Conservation (phyloP, 2,797 vertebrate genomes). For the Clarias fuscus region DNA sequence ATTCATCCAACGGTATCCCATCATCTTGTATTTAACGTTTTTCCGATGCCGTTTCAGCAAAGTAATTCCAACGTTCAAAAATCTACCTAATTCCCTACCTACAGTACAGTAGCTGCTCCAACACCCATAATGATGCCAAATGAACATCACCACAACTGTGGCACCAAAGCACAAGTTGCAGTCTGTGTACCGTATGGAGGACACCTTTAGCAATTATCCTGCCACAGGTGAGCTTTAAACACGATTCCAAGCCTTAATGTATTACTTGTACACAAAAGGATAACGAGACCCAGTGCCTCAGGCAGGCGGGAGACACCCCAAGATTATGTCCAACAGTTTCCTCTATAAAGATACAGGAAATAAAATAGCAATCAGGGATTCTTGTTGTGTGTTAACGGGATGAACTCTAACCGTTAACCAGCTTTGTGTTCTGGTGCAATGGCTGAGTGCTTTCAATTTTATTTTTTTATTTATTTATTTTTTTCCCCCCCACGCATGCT, state of each 20-base stretch:
- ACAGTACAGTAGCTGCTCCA: no score
- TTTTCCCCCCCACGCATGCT: neutral
- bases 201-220: neutral
- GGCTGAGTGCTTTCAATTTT: neutral
- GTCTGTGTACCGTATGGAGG: neutral
- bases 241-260: neutral
- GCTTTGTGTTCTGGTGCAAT: neutral
- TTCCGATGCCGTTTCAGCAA: no score
- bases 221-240: neutral
- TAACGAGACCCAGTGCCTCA: neutral
- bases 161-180: neutral
- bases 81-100: no score
- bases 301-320: slow-evolving; percentile 5
- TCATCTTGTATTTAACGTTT: no score
- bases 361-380: neutral
- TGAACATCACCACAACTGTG: no score
- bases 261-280: neutral
- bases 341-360: slow-evolving; percentile 10
- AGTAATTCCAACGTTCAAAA: no score
- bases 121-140: no score
- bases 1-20: no score
- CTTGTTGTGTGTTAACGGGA: neutral
- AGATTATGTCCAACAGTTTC: neutral
- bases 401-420: neutral
- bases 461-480: no score